Percentiles rank a stretch among this genome's conserved stretches.
These are phyloP conservation scores for Lithophane leautieri DNA, from an alignment of 2,888 invertebrate genomes.

Conservation along the genomic window DNA sequence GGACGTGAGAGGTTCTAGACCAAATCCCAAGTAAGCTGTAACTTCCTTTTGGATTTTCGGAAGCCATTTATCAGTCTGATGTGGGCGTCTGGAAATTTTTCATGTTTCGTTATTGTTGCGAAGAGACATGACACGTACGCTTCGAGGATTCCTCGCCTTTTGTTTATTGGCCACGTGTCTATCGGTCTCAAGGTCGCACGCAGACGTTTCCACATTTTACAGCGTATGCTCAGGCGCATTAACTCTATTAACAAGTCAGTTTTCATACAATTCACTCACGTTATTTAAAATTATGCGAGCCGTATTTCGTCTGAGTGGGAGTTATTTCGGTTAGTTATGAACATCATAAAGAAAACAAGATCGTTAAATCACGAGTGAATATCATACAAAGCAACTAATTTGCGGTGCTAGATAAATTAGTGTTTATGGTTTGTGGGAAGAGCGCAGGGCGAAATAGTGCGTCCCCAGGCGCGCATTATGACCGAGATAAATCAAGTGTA, in stretches of 20 bases:
- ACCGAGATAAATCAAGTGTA: conserved; percentile 86
- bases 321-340: conserved; percentile 62
- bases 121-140: conserved; percentile 86
- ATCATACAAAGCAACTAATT: conserved; percentile 72
- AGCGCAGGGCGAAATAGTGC: conserved; percentile 79
- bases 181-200: conserved; percentile 73
- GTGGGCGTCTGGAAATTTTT: conserved; percentile 90
- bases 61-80: conserved; percentile 91
- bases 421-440: conserved; percentile 78
- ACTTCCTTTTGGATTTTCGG: conserved; percentile 91
- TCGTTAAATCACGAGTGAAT: conserved; percentile 68
- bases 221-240: conserved; percentile 43
- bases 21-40: conserved; percentile 91
- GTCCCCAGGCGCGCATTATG: conserved; percentile 85
- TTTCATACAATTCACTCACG: conserved; percentile 58
- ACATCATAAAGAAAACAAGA: conserved; percentile 65
- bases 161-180: conserved; percentile 83
- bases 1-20: conserved; percentile 91
- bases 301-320: conserved; percentile 54
- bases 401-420: conserved; percentile 79
- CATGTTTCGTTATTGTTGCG: conserved; percentile 90
- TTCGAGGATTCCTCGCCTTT: conserved; percentile 77
- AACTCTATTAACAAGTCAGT: conserved; percentile 50
- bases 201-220: conserved; percentile 55
- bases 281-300: conserved; percentile 48